Base-by-base conservation (phyloP, 2,888 invertebrate genomes). In the Apamea crenata region DNA sequence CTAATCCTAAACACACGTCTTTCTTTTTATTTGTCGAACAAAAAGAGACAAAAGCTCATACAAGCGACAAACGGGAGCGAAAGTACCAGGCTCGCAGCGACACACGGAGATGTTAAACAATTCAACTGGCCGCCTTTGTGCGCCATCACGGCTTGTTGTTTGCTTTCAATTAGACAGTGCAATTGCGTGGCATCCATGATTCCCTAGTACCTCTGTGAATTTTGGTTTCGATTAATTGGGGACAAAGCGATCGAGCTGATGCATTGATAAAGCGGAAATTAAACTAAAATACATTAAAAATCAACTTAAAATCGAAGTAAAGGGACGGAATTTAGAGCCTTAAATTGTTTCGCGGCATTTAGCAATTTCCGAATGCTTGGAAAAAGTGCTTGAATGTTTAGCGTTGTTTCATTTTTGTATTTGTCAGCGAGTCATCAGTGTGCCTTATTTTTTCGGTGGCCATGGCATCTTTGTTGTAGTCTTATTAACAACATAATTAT, bases 141-240 rank as follows among this genome's bases (percentile, higher is more conserved):
- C 81, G 85, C 77, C 73, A 69, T 83, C 86, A 87, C 80, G 82
- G 81, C 72, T 74, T 56, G 83, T 81, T 91, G 91, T 91, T 91
- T 91, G 90, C 87, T 90, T 91, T 91, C 91, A 90, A 91, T 91
- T 91, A 91, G 89, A 87, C 87, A 77, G 82, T 88, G 87, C 88
- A 83, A 80, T 85, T 88, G 88, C 83, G 44, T 71, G 79, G 72
- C 71, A 81, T 73, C 74, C 81, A 84, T 88, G 88, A 76, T 78
- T 80, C 74, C 80, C 87, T 80, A 80, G 84, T 87, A 83, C 50
- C 63, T 80, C 73, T 80, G 77, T 78, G 77, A 69, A 80, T 87
- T 85, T 85, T 74, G 84, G 80, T 80, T 68, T 70, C 80, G 67
- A 85, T 85, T 80, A 80, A 80, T 87, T 71, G 66, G 47, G 50